phyloP scores from a whole-genome alignment of 1,140 invertebrate genomes.

The Solen grandis region DNA sequence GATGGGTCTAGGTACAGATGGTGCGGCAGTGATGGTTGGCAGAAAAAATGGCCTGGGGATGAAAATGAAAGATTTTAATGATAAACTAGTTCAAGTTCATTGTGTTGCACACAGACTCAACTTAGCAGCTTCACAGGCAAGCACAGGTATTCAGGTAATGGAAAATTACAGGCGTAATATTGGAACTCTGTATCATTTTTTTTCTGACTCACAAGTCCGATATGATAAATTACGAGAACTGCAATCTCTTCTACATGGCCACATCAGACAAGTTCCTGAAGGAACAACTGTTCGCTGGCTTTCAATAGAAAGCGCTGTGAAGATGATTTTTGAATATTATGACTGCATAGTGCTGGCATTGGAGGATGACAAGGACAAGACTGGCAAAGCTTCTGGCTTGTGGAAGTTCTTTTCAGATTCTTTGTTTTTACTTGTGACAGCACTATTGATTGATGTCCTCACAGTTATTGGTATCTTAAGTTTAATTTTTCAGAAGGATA shows the following conservation, averaged over 20 bases:
- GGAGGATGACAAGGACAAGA: not conserved
- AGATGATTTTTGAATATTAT: constrained; percentile 7
- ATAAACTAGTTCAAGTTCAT: constrained; percentile 4
- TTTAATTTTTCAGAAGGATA: too few species aligned
- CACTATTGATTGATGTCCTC: not conserved
- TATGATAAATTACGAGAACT: constrained; percentile 2
- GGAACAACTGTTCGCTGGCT: not conserved
- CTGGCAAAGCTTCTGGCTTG: not conserved
- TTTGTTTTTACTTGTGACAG: too few species aligned
- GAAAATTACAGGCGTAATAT: not conserved
- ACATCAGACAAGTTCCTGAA: not conserved
- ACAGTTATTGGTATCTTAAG: not conserved
- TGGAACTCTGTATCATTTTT: not conserved
- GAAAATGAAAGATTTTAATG: not conserved
- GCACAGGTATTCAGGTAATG: not conserved
- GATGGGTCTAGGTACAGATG: constrained; percentile 2
- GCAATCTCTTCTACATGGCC: not conserved
- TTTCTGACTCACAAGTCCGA: not conserved
- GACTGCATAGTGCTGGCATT: not conserved
- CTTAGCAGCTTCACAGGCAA: not conserved
- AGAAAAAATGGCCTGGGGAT: not conserved
- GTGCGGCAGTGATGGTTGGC: not conserved
- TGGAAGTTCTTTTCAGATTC: too few species aligned
- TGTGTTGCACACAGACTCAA: too few species aligned
- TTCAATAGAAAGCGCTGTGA: constrained; percentile 19